A percentile compares a stretch with the other conserved stretches of the same genome.
Conservation (phyloP, 2,888 invertebrate genomes). For the Tillus elongatus region DNA sequence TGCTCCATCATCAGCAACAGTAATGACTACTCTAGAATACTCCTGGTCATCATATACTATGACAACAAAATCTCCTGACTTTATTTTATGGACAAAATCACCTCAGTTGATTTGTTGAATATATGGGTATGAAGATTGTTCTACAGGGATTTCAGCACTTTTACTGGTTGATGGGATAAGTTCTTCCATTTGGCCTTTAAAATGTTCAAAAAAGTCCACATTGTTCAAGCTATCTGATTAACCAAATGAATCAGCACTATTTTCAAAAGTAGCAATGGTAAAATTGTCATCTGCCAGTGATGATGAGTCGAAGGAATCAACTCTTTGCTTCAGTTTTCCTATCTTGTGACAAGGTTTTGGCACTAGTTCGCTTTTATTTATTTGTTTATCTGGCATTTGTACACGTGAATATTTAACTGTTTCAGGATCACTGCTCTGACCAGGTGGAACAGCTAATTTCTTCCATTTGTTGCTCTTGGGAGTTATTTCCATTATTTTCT, state of each 20-base stretch:
- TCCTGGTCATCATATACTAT: constrained; percentile 2
- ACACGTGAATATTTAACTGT: no score
- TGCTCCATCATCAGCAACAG: constrained; percentile 5
- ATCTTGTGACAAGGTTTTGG: neutral
- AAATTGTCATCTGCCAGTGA: constrained; percentile 4
- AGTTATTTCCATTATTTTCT: neutral
- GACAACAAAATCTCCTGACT: neutral
- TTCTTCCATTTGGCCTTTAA: neutral
- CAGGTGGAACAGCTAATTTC: constrained; percentile 1
- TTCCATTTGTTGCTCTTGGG: neutral
- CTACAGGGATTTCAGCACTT: neutral
- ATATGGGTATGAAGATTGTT: no score
- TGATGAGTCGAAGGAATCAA: neutral
- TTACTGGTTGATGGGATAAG: neutral
- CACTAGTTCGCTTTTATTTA: no score
- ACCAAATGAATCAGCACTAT: constrained; percentile 1
- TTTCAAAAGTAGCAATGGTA: neutral
- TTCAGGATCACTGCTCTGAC: neutral
- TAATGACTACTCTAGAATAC: constrained; percentile 2
- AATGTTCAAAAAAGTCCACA: no score
- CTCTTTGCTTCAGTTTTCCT: neutral
- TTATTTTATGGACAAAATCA: no score
- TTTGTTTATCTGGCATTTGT: no score
- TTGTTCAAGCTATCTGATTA: no score
- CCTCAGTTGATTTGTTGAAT: no score